Evolutionary conservation across 1,140 invertebrate species (phyloP), one percentile per base, ranked within the genome.

Genomic region (Parapsyche elsis): DNA sequence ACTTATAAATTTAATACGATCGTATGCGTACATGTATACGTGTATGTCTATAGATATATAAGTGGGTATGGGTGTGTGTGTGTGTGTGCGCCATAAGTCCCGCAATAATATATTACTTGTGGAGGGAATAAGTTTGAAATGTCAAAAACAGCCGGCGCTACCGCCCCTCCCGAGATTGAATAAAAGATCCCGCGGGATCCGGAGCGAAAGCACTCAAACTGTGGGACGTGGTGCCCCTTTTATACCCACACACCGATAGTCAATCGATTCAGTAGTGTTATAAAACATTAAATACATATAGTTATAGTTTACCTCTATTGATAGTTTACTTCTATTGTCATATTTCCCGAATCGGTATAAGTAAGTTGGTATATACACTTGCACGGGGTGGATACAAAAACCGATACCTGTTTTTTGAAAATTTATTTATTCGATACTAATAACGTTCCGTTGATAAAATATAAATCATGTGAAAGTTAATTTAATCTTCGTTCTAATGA

Each of bases 71-170:
- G 57, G 53, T 76, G 73, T 16, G 16, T 64, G 59, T 77, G 75
- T 77, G 75, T 77, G 24, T 77, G 59, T 45, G 75, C 75, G 75
- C 75, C 75, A 77, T 77, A 77, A 77, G 75, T 77, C 75, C 75
- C 75, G 46, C 75, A 77, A 77, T 77, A 77, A 77, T 77, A 77
- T 77, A 77, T 77, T 77, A 77, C 75, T 77, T 77, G 75, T 77
- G 75, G 75, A 77, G 75, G 75, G 75, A 77, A 77, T 77, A 77
- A 77, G 75, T 77, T 77, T 77, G 75, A 77, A 77, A 77, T 77
- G 75, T 77, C 75, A 77, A 77, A 77, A 77, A 77, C 75, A 77
- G 75, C 75, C 75, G 75, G 75, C 75, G 75, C 75, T 77, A 59
- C 75, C 75, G 57, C 75, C 75, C 75, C 75, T 64, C 75, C 75